Base-by-base conservation (phyloP, 2,797 vertebrate genomes). In the Phyllotis vaccarum region DNA sequence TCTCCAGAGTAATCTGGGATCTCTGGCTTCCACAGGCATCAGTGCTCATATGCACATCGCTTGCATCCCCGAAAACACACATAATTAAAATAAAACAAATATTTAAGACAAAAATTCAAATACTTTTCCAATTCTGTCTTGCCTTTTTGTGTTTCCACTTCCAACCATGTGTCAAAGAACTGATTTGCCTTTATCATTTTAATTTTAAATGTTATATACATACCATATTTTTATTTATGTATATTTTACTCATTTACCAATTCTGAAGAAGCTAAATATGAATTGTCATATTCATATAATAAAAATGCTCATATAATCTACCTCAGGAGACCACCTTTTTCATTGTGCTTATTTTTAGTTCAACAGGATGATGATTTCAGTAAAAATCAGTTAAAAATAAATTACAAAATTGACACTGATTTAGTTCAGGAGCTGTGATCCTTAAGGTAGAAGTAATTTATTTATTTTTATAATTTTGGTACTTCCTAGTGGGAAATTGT, bases 401-500 rank as follows among this genome's bases (percentile, higher is more conserved):
- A 68, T 90, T 81, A 89, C 93, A 83, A 96, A 90, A 54, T 24
- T 70, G 1, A 2, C 5, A 52, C 14, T 88, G 10, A 10, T 93
- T 80, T 95, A 66, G 10, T 80, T 83, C 46, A 90, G 75, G 43
- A 90, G 72, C 9, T 76, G 2, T 89, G 40, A 1, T 78, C 8
- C 19, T 82, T 91, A 92, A 93, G 27, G 6, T 58, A 8, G 88
- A 64, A 31, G 29, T 22, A 90, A 22, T 78, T 58, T 64, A 83
- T 88, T 3, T 14, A 74, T 76, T 95, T 87, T 93, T 1, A 37
- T 17, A 81, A 29, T 85, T 75, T 78, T 19, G 79, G 0, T 88
- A 68, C 90, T 74, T 94, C 72, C 82, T 91, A 80, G 95, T 58
- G 76, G 72, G 56, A 87, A 96, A 75, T 1, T 80, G 22, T 5